Conservation (phyloP, 2,113 vertebrate species). For the Tichodroma muraria region DNA sequence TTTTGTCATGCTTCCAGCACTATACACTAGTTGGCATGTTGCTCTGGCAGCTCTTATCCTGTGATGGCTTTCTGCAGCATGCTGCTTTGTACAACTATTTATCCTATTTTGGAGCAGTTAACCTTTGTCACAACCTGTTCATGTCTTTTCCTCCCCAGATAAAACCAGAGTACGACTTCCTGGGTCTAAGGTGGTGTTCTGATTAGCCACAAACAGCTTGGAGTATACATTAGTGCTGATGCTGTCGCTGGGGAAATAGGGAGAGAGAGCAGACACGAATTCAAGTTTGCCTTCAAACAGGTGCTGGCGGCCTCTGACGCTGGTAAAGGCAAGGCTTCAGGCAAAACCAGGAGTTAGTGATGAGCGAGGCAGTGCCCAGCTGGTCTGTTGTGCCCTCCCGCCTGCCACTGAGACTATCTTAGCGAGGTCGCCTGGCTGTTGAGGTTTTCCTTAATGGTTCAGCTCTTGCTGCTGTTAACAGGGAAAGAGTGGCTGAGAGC, state of each 20-base stretch:
- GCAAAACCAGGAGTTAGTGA: background rate
- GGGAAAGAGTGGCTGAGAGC: background rate
- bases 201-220: background rate
- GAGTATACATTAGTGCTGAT: fast-evolving
- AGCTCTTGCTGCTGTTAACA: background rate
- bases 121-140: background rate
- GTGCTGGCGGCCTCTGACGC: background rate
- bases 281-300: background rate
- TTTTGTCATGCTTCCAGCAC: background rate
- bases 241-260: background rate
- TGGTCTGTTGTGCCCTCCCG: fast-evolving
- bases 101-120: background rate
- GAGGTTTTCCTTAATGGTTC: background rate
- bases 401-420: background rate
- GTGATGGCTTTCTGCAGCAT: background rate
- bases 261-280: background rate
- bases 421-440: fast-evolving
- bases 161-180: background rate
- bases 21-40: background rate
- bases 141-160: background rate
- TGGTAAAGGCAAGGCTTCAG: background rate
- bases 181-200: background rate
- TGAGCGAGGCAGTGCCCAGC: background rate
- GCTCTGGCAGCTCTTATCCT: background rate
- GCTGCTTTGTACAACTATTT: background rate